Percentiles rank a stretch among this genome's conserved stretches.
Conservation (phyloP, 2,797 vertebrate species). For the Picus viridis region DNA sequence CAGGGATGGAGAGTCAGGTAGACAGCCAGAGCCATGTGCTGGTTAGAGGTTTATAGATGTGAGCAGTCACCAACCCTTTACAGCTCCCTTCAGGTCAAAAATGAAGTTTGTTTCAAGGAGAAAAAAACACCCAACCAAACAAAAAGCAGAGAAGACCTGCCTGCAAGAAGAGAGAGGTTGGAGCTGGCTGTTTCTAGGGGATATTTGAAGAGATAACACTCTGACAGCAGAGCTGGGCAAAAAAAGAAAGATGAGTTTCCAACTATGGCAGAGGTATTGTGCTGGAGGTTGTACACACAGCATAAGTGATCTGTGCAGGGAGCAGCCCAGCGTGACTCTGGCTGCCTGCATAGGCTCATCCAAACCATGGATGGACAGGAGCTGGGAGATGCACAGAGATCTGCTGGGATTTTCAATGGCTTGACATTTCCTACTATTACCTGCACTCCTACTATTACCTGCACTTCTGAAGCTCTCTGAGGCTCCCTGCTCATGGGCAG, state of each 20-base stretch:
- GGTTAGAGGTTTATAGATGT: not conserved
- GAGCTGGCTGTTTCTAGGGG: not conserved
- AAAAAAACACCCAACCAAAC: not conserved
- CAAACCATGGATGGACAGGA: fast-evolving
- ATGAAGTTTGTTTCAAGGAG: not conserved
- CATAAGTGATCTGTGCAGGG: fast-evolving
- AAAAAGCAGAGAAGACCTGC: not conserved
- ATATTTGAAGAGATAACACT: not conserved
- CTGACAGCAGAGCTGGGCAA: not conserved
- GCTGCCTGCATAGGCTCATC: not conserved
- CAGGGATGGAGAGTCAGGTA: not conserved
- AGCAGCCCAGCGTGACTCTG: not conserved
- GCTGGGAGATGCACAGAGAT: not conserved
- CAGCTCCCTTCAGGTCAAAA: not conserved
- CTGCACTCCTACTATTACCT: not conserved
- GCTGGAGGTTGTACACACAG: not conserved
- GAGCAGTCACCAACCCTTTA: not conserved
- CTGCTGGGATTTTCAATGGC: not conserved
- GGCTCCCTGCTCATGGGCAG: not conserved
- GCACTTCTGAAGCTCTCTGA: not conserved
- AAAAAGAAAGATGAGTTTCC: not conserved
- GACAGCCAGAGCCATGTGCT: fast-evolving
- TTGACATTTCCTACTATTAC: not conserved
- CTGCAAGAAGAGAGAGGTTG: not conserved
- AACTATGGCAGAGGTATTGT: not conserved